Conservation (phyloP, 1,140 invertebrate genomes). For the Aricia agestis region DNA sequence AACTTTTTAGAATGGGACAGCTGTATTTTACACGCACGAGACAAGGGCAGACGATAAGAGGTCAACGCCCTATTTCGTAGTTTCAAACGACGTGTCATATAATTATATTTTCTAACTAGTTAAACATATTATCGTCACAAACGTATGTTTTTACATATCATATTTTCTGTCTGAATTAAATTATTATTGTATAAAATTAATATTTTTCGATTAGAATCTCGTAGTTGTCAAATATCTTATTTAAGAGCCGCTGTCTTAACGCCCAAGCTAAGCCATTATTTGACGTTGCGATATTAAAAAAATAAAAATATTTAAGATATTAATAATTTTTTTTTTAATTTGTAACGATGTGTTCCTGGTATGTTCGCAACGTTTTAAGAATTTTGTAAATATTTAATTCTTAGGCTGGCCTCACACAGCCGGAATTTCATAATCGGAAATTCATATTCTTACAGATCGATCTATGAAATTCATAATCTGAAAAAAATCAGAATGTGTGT, state of each 20-base stretch:
- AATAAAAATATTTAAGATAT: not conserved
- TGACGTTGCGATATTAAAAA: not conserved
- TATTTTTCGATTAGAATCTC: constrained; percentile 6
- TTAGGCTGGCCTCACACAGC: no score
- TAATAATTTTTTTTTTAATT: not conserved
- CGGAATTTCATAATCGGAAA: no score
- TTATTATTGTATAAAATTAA: not conserved
- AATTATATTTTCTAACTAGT: not conserved
- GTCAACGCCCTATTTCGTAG: not conserved
- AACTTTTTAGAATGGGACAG: not conserved
- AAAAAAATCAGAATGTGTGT: no score
- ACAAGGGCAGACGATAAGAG: not conserved
- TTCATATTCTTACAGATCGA: no score
- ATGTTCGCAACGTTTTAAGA: not conserved
- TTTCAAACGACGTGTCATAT: not conserved
- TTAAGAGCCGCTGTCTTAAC: not conserved
- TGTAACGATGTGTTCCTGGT: not conserved
- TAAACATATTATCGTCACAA: not conserved
- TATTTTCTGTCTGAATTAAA: constrained; percentile 1
- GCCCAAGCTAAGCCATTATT: constrained; percentile 1
- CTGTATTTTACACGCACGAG: not conserved
- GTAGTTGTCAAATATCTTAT: not conserved
- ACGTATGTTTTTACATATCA: constrained; percentile 11
- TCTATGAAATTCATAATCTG: no score
- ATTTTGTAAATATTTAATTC: constrained; percentile 1